Evolutionary conservation across 92 coral and sea anemone genomes (phyloP).

Genomic region (Muricea muricata): DNA sequence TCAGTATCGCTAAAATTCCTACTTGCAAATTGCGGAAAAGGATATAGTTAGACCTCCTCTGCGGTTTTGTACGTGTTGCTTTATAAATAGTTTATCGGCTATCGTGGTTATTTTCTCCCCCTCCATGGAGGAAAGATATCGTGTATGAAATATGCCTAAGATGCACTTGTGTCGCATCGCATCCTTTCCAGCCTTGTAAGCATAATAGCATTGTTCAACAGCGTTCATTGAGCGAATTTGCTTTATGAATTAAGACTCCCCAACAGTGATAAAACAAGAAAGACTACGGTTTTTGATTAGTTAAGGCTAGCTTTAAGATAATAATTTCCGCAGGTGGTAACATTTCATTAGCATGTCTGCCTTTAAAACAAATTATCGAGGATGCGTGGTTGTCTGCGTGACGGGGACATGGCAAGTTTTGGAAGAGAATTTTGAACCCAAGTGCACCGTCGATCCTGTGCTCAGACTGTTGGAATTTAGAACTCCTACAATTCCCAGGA

Average conservation of each 20-base stretch:
- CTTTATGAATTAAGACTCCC: neutral
- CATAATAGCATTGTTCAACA: neutral
- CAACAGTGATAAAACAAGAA: neutral
- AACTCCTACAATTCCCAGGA: no score
- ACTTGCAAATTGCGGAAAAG: no score
- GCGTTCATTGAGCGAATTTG: neutral
- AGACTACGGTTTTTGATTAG: constrained; percentile 8
- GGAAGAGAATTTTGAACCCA: no score
- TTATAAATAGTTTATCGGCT: neutral
- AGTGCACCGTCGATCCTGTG: no score
- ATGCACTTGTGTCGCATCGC: no score
- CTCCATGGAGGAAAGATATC: neutral
- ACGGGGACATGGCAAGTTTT: no score
- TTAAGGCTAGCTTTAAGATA: neutral
- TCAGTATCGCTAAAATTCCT: no score
- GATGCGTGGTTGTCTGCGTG: neutral
- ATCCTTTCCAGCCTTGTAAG: no score
- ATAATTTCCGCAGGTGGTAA: constrained; percentile 7
- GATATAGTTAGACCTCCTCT: neutral
- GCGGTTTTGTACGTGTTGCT: neutral
- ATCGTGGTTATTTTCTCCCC: neutral
- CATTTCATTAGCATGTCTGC: constrained; percentile 3
- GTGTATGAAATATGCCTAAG: neutral
- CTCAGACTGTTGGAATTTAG: no score
- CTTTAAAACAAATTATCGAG: neutral